Conservation (phyloP, 2,888 invertebrate species). For the Schizotus pectinicornis region DNA sequence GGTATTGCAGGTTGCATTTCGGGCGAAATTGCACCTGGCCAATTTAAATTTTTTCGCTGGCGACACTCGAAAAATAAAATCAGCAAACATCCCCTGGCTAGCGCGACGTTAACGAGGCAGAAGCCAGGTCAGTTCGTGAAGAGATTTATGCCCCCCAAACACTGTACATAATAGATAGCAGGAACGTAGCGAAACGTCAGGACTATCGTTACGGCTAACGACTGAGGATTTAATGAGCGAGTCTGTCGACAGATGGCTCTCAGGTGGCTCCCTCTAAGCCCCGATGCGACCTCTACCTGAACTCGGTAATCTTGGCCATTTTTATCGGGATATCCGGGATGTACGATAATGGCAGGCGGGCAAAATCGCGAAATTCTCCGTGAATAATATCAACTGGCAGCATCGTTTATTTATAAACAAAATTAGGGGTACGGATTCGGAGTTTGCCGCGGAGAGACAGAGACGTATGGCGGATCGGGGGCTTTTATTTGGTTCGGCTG, state of each 20-base stretch:
- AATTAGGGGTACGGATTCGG: no score
- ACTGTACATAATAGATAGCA: constrained; percentile 41
- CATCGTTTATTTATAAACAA: no score
- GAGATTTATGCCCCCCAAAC: constrained; percentile 9
- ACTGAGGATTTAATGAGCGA: constrained; percentile 49
- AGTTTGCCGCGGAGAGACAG: no score
- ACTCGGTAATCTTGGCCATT: constrained; percentile 36
- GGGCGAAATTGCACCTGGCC: no score
- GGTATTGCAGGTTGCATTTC: no score
- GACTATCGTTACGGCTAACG: constrained; percentile 47
- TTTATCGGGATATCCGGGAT: constrained; percentile 31
- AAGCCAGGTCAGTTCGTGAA: no score
- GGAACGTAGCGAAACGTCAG: constrained; percentile 41
- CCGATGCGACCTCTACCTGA: constrained; percentile 34
- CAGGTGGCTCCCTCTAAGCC: constrained; percentile 41
- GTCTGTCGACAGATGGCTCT: constrained; percentile 48
- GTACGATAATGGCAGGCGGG: constrained; percentile 5
- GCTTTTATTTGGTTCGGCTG: no score
- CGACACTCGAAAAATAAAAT: no score
- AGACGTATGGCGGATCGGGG: no score
- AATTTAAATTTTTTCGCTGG: no score
- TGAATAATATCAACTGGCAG: neutral
- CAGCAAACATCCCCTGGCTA: no score
- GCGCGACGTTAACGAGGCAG: no score
- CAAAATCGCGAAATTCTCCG: constrained; percentile 4